Evolutionary conservation across 1,140 invertebrate genomes (phyloP).

Genomic region (Neodiprion fabricii): DNA sequence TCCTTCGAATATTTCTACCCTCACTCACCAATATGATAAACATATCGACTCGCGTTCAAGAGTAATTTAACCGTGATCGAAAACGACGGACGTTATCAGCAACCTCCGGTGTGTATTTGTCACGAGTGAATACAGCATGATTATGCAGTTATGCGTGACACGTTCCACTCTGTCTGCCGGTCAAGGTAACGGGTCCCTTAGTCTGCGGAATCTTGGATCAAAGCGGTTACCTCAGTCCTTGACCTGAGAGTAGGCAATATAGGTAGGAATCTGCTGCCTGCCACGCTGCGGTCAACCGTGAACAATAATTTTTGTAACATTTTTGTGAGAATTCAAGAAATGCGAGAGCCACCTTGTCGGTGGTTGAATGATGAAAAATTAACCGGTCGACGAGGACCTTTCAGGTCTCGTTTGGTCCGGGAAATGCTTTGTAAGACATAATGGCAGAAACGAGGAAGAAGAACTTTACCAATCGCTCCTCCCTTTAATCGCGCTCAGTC

Average conservation of each 20-base stretch:
- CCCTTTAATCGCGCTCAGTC: neutral
- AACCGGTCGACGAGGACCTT: too few species aligned
- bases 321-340: neutral
- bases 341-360: too few species aligned
- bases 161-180: conserved; percentile 4
- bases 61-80: too few species aligned
- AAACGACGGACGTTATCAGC: too few species aligned
- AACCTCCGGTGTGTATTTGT: neutral
- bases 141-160: conserved; percentile 5
- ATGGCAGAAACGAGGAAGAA: neutral
- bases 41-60: too few species aligned
- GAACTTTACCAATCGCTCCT: neutral
- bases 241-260: neutral
- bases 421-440: too few species aligned
- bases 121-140: neutral
- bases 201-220: neutral
- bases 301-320: neutral
- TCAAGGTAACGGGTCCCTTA: conserved; percentile 4
- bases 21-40: too few species aligned
- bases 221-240: neutral
- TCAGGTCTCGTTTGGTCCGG: too few species aligned
- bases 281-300: neutral
- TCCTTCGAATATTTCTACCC: too few species aligned
- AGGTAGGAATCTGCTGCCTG: neutral
- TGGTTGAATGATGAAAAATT: too few species aligned